Percentiles rank a stretch among this genome's conserved stretches.
phyloP scores from a whole-genome alignment of 2,888 invertebrate genomes.

The Clivina fossor region DNA sequence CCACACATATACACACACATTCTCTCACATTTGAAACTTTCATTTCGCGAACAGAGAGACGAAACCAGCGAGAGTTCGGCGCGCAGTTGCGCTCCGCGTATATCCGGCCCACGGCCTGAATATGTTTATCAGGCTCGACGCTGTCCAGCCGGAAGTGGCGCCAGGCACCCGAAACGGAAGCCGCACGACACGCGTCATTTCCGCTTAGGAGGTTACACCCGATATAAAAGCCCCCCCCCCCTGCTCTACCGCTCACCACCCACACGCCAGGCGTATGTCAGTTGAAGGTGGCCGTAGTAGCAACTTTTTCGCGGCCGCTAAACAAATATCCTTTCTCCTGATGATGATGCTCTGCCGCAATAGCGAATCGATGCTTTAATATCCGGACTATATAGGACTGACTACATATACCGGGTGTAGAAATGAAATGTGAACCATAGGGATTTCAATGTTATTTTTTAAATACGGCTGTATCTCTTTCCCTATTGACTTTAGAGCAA shows the following conservation, averaged over 20 bases:
- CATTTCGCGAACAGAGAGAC: too few relatives aligned
- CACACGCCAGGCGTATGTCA: not conserved
- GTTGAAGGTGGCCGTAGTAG: slow-evolving; percentile 11
- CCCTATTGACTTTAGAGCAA: too few relatives aligned
- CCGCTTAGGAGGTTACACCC: slow-evolving; percentile 44
- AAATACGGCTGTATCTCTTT: too few relatives aligned
- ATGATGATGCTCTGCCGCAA: not conserved
- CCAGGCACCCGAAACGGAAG: slow-evolving; percentile 54
- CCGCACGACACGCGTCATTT: slow-evolving; percentile 55
- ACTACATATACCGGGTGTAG: too few relatives aligned
- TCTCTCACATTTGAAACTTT: too few relatives aligned
- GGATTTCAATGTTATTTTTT: too few relatives aligned
- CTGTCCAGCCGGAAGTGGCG: slow-evolving; percentile 48
- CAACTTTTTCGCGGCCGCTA: slow-evolving; percentile 20
- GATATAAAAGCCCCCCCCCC: not conserved
- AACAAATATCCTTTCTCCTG: slow-evolving; percentile 26
- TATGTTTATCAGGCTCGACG: slow-evolving; percentile 48
- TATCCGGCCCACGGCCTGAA: slow-evolving; percentile 51
- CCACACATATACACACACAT: too few relatives aligned
- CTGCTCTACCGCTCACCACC: not conserved
- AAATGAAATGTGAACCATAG: too few relatives aligned
- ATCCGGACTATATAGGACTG: too few relatives aligned
- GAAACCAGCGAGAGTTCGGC: slow-evolving; percentile 11
- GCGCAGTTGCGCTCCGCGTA: slow-evolving; percentile 42
- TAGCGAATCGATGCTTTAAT: slow-evolving; percentile 14